Evolutionary conservation across 2,113 vertebrate species (phyloP), one percentile per base, ranked within the genome.

Genomic region (Marmota monax): DNA sequence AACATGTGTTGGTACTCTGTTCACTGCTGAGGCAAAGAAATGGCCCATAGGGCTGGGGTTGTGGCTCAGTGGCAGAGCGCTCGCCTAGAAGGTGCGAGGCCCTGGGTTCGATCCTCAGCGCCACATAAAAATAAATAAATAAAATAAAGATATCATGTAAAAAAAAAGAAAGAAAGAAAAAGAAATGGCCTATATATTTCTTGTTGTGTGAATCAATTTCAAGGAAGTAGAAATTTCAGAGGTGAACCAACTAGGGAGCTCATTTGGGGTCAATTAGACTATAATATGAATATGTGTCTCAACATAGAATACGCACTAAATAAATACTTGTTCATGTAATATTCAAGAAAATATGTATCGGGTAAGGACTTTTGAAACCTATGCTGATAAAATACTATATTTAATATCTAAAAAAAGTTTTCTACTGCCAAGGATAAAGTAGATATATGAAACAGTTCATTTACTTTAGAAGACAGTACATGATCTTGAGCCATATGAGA

Each of bases 151-250:
- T 45, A 45, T 45, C 7, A 8, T 45, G 45, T 45, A 9, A 45
- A 45, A 45, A 45, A 45, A 45, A 45, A 45, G 45, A 45, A 45
- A 45, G 45, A 45, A 45, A 45, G 45, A 45, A 45, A 32, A 73
- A 82, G 29, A 63, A 58, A 65, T 37, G 83, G 32, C 37, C 51
- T 29, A 23, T 12, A n/a, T 74, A 37, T 63, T 63, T 88, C n/a
- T 61, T 77, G 8, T 67, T 61, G 20, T 58, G 20, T 90, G 39
- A 96, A 67, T 20, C 20, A 74, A 18, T 84, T 22, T 89, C 53
- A 72, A 91, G 65, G 18, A 94, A 85, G 79, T 32, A n/a, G 29
- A 87, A 27, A 9, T 63, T 51, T 90, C 88, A 72, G 51, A 88
- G 56, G 61, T 63, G 32, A 86, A 48, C 48, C 23, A 73, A 22